Evolutionary conservation across 1,140 invertebrate species (phyloP).

Genomic region (Zaprionus ghesquierei): DNA sequence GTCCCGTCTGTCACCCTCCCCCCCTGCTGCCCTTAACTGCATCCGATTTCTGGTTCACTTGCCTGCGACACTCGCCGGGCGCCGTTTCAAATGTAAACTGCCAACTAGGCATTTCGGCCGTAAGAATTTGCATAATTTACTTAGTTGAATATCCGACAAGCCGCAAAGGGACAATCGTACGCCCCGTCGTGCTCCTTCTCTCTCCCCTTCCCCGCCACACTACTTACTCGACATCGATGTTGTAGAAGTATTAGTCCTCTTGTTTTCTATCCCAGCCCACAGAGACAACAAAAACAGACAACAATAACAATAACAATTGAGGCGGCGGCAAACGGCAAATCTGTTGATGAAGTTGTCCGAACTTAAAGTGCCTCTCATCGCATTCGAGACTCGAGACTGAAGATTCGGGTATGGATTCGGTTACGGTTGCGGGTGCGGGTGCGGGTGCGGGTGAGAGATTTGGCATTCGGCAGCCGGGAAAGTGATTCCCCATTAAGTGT

Average conservation of each 20-base stretch:
- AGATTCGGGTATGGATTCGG: background rate
- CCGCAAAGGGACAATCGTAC: conserved; percentile 37
- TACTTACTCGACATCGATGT: conserved; percentile 14
- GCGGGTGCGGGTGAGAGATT: no score
- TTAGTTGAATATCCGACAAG: conserved; percentile 51
- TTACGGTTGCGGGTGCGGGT: background rate
- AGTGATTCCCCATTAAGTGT: conserved; percentile 54
- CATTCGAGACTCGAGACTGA: background rate
- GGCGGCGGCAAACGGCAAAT: conserved; percentile 19
- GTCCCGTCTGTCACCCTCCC: background rate
- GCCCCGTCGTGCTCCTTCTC: no score
- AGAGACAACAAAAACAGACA: conserved; percentile 13
- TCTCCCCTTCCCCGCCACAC: background rate
- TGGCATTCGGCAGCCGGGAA: conserved; percentile 7
- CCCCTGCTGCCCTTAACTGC: conserved; percentile 4
- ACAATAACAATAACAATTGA: conserved; percentile 30
- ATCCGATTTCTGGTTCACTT: conserved; percentile 45
- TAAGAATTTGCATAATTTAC: conserved; percentile 69
- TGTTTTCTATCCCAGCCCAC: conserved; percentile 18
- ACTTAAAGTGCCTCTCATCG: conserved; percentile 49
- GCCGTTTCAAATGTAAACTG: conserved; percentile 58
- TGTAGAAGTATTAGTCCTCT: conserved; percentile 29
- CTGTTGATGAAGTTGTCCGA: conserved; percentile 52
- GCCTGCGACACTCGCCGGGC: background rate
- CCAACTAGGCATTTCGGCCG: conserved; percentile 59